A percentile compares a stretch with the other conserved stretches of the same genome.
These are phyloP conservation scores for Sitophilus oryzae DNA, from an alignment of 1,140 invertebrate species.

Conservation along the genomic window DNA sequence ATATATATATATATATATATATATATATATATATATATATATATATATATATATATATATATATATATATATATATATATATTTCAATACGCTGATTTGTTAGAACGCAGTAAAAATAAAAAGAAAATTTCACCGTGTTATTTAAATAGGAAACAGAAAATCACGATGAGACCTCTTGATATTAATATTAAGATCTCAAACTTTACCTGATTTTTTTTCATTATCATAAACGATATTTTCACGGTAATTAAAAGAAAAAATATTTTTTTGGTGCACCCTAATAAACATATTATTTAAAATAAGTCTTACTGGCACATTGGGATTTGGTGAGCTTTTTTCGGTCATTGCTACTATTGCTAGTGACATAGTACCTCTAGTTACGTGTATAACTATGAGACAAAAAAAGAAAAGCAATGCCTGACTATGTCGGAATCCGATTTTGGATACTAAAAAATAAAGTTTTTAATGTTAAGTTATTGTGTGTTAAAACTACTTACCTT, in stretches of 20 bases:
- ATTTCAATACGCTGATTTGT: too few relatives aligned
- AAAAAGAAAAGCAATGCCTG: constrained; percentile 8
- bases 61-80: constrained; percentile 3
- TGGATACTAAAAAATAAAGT: constrained; percentile 7
- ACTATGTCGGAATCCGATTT: constrained; percentile 9
- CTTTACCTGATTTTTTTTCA: too few relatives aligned
- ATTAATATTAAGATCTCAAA: too few relatives aligned
- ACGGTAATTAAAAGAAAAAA: too few relatives aligned
- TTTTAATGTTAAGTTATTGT: too few relatives aligned
- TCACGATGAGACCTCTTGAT: too few relatives aligned
- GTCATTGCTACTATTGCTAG: constrained; percentile 17
- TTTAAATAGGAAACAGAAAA: too few relatives aligned
- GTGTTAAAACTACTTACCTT: too few relatives aligned
- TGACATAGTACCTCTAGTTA: constrained; percentile 7
- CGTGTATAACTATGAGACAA: not conserved
- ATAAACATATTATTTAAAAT: not conserved
- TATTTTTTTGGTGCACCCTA: too few relatives aligned
- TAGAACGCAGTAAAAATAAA: too few relatives aligned
- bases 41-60: not conserved
- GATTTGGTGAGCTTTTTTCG: constrained; percentile 4
- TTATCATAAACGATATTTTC: too few relatives aligned
- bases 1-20: constrained; percentile 5
- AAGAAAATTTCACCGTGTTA: too few relatives aligned
- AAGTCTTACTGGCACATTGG: constrained; percentile 12
- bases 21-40: constrained; percentile 5